These are phyloP conservation scores for Anhinga anhinga DNA, from an alignment of 2,113 vertebrate genomes.

Conservation along the genomic window DNA sequence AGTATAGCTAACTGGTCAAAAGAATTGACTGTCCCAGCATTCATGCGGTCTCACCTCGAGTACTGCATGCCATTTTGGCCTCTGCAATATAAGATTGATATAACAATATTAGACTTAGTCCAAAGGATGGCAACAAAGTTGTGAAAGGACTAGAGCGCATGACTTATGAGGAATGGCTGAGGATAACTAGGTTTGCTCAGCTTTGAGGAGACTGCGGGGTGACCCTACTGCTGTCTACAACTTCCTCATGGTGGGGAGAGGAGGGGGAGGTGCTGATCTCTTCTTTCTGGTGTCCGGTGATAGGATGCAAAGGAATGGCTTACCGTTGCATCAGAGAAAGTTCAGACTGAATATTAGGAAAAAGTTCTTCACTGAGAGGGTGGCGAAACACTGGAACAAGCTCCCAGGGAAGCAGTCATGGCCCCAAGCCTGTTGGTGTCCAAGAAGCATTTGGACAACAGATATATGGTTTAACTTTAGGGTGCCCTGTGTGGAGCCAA, in stretches of 20 bases:
- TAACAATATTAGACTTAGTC: not conserved
- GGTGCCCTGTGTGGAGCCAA: not conserved
- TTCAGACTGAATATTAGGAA: not conserved
- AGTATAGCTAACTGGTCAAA: rapidly evolving
- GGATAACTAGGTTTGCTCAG: not conserved
- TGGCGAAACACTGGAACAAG: not conserved
- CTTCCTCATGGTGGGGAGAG: not conserved
- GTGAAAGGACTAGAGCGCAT: not conserved
- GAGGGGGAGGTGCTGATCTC: not conserved
- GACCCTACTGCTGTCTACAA: not conserved
- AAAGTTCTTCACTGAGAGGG: not conserved
- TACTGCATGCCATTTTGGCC: not conserved
- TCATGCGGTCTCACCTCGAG: rapidly evolving
- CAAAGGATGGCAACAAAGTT: not conserved
- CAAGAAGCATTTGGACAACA: not conserved
- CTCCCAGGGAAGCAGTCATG: rapidly evolving
- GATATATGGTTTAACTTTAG: not conserved
- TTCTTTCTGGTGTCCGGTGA: not conserved
- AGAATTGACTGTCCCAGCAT: not conserved
- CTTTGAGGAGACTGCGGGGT: not conserved
- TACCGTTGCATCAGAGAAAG: not conserved
- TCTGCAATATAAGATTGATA: not conserved
- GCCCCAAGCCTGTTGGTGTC: not conserved
- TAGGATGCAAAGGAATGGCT: not conserved
- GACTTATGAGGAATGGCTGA: not conserved